These are phyloP conservation scores for Amblyopsis hoosieri DNA, from an alignment of 2,797 vertebrate species.

Conservation along the genomic window DNA sequence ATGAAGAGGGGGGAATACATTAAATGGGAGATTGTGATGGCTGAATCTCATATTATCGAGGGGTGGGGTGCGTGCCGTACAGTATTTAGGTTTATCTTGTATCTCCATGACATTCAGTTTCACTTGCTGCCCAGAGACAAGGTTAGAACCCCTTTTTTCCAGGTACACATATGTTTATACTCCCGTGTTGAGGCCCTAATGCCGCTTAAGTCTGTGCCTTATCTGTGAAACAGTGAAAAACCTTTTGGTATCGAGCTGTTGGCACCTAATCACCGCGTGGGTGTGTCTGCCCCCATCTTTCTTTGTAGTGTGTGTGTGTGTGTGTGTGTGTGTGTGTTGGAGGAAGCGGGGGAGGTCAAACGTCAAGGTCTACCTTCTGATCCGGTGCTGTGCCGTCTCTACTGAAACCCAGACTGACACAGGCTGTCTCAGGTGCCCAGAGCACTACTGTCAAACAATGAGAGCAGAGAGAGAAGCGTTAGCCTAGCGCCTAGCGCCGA, in stretches of 20 bases:
- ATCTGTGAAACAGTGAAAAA: constrained; percentile 61
- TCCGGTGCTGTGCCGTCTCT: constrained; percentile 65
- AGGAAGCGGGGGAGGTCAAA: constrained; percentile 41
- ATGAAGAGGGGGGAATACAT: constrained; percentile 60
- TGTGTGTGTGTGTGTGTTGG: neutral
- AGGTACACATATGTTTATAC: constrained; percentile 45
- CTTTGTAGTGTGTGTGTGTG: constrained; percentile 3
- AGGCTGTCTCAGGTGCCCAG: constrained; percentile 65
- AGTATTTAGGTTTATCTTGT: constrained; percentile 64
- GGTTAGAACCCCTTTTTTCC: constrained; percentile 48
- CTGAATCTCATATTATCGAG: constrained; percentile 55
- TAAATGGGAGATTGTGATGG: constrained; percentile 54
- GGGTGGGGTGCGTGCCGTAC: constrained; percentile 9
- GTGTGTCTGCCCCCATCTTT: constrained; percentile 29
- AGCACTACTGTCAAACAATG: constrained; percentile 14
- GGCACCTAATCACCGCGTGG: constrained; percentile 42
- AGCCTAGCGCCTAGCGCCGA: too few relatives aligned
- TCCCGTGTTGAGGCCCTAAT: constrained; percentile 49
- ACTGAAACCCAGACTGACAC: constrained; percentile 56
- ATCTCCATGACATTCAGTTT: constrained; percentile 57
- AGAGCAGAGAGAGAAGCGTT: too few relatives aligned
- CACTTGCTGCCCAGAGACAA: constrained; percentile 62
- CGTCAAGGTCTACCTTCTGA: constrained; percentile 54
- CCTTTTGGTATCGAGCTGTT: constrained; percentile 65
- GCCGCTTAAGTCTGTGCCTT: constrained; percentile 47